These are phyloP conservation scores for Albula glossodonta DNA, from an alignment of 2,113 vertebrate species.

Conservation along the genomic window DNA sequence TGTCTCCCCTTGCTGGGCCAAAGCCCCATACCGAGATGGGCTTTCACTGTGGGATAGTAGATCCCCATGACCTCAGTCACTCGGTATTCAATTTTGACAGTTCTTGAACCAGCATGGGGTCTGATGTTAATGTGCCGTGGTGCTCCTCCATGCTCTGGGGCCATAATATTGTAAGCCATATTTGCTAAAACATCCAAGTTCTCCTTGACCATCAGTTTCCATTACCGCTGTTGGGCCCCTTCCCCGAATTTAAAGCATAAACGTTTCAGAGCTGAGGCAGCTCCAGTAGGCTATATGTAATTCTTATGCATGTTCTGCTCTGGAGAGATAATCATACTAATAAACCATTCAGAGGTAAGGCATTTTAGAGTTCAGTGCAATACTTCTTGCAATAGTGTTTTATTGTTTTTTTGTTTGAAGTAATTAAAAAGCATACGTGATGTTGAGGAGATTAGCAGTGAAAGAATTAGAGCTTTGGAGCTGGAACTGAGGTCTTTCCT, in stretches of 20 bases:
- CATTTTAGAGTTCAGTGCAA: not conserved
- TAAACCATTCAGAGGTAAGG: not conserved
- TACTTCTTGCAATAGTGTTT: not conserved
- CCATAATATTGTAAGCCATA: not conserved
- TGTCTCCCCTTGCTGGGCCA: not conserved
- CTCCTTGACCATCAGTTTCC: not conserved
- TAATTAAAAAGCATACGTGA: not conserved
- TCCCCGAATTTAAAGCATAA: conserved; percentile 1
- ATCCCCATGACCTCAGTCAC: not conserved
- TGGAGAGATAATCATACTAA: not conserved
- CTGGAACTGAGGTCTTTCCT: not conserved
- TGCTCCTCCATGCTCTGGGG: not conserved
- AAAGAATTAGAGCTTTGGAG: not conserved
- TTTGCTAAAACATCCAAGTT: not conserved
- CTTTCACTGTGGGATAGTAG: not conserved
- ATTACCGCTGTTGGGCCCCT: not conserved
- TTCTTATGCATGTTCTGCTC: not conserved
- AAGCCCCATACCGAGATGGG: not conserved
- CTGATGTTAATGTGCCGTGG: not conserved
- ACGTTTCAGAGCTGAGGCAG: conserved; percentile 8
- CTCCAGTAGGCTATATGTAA: not conserved
- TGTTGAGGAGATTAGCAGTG: not conserved
- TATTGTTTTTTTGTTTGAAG: conserved; percentile 10
- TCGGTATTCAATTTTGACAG: not conserved
- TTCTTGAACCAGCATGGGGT: not conserved